Evolutionary conservation across 2,113 vertebrate species (phyloP).

Genomic region (Acanthochromis polyacanthus): DNA sequence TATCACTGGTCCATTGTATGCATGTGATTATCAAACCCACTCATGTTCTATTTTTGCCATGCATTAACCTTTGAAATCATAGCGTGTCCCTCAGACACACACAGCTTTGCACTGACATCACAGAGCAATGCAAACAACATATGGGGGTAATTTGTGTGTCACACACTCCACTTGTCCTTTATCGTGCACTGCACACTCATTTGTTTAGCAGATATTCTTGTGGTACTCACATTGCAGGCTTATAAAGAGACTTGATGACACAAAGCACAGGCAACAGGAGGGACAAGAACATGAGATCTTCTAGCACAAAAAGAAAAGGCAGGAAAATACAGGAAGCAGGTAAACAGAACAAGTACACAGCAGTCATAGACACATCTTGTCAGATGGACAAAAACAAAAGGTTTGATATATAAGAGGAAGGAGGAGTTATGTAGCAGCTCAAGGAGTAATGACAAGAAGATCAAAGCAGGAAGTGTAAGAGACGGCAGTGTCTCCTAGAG

Average conservation of each 20-base stretch:
- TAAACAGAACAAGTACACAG: not conserved
- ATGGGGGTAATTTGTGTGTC: slow-evolving; percentile 48
- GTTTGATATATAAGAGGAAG: not conserved
- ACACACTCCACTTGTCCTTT: slow-evolving; percentile 21
- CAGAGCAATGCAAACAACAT: slow-evolving; percentile 43
- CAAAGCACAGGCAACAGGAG: not conserved
- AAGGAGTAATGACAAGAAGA: not conserved
- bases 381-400: not conserved
- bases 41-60: slow-evolving; percentile 72
- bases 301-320: not conserved
- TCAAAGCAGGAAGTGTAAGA: slow-evolving; percentile 15
- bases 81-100: slow-evolving; percentile 52
- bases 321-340: not conserved
- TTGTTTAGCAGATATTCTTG: slow-evolving; percentile 40
- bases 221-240: not conserved
- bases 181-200: not conserved
- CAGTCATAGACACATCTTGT: not conserved
- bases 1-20: slow-evolving; percentile 59
- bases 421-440: too few relatives aligned
- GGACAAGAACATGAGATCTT: not conserved
- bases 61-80: slow-evolving; percentile 74
- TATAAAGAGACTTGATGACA: not conserved
- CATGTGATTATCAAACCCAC: slow-evolving; percentile 74
- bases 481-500: slow-evolving; percentile 31
- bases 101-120: slow-evolving; percentile 30